phyloP scores from a whole-genome alignment of 2,113 vertebrate species.

The Heptranchias perlo region DNA sequence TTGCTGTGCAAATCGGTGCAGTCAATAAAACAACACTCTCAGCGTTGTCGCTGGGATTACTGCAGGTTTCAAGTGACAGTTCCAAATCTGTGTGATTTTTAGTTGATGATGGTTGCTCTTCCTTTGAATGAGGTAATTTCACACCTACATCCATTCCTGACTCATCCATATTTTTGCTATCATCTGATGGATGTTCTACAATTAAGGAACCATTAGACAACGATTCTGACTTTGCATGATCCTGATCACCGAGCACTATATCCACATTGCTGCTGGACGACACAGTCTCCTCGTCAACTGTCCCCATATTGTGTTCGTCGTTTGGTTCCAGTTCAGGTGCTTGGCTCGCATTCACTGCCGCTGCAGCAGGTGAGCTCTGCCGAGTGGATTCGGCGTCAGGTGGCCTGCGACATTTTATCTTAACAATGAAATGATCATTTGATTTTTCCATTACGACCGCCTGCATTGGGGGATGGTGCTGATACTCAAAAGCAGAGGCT shows the following conservation, averaged over 20 bases:
- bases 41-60: slow-evolving; percentile 47
- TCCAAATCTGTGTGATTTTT: slow-evolving; percentile 44
- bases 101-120: slow-evolving; percentile 30
- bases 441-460: slow-evolving; percentile 93
- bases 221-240: not conserved
- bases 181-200: slow-evolving; percentile 38
- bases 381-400: slow-evolving; percentile 40
- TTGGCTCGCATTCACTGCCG: slow-evolving; percentile 42
- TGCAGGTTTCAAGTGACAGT: slow-evolving; percentile 48
- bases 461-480: slow-evolving; percentile 81
- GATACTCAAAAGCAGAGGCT: slow-evolving; percentile 67
- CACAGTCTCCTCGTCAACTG: not conserved
- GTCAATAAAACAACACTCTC: slow-evolving; percentile 36
- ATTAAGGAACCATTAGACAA: slow-evolving; percentile 30
- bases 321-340: slow-evolving; percentile 24
- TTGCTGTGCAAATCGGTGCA: not conserved
- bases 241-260: slow-evolving; percentile 39
- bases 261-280: slow-evolving; percentile 42
- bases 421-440: slow-evolving; percentile 90
- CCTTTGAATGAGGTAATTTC: slow-evolving; percentile 33
- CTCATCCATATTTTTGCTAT: slow-evolving; percentile 46
- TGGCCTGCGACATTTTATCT: slow-evolving; percentile 75
- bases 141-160: slow-evolving; percentile 39
- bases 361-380: not conserved
- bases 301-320: not conserved